phyloP scores from a whole-genome alignment of 1,140 invertebrate species.

The Arctopsyche grandis region DNA sequence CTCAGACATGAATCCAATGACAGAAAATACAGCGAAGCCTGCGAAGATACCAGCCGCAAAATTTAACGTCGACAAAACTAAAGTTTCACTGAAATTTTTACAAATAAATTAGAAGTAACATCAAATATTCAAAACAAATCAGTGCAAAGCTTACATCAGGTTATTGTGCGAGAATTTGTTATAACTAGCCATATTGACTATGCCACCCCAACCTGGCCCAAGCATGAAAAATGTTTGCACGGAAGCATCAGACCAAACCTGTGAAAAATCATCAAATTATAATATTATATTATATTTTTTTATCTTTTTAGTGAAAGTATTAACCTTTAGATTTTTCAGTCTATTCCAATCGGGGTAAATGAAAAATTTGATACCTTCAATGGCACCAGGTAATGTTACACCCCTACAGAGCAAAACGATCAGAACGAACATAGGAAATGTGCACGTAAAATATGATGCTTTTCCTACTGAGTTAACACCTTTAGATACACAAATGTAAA shows the following conservation, averaged over 20 bases:
- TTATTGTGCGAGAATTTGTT: constrained; percentile 90
- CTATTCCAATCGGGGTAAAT: constrained; percentile 85
- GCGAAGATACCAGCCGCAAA: constrained; percentile 91
- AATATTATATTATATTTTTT: not conserved
- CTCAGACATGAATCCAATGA: constrained; percentile 88
- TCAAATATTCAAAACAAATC: not conserved
- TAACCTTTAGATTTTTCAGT: constrained; percentile 72
- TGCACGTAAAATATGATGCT: constrained; percentile 85
- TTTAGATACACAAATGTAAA: constrained; percentile 83
- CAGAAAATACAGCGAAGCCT: constrained; percentile 94
- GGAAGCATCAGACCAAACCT: constrained; percentile 94
- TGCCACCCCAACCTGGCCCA: constrained; percentile 90
- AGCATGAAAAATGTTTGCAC: constrained; percentile 92
- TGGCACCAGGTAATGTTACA: constrained; percentile 80
- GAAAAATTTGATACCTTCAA: constrained; percentile 82
- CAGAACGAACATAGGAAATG: constrained; percentile 86
- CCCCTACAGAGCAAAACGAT: constrained; percentile 77
- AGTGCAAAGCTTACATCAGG: constrained; percentile 70
- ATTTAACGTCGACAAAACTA: constrained; percentile 80
- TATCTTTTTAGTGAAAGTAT: not conserved
- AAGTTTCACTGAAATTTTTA: constrained; percentile 71
- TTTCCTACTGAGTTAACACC: constrained; percentile 82
- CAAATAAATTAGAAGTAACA: not conserved
- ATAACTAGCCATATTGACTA: constrained; percentile 90
- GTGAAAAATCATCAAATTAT: constrained; percentile 45